Evolutionary conservation across 2,888 invertebrate genomes (phyloP), one percentile per base, ranked within the genome.

Genomic region (Lamellibrachia columna): DNA sequence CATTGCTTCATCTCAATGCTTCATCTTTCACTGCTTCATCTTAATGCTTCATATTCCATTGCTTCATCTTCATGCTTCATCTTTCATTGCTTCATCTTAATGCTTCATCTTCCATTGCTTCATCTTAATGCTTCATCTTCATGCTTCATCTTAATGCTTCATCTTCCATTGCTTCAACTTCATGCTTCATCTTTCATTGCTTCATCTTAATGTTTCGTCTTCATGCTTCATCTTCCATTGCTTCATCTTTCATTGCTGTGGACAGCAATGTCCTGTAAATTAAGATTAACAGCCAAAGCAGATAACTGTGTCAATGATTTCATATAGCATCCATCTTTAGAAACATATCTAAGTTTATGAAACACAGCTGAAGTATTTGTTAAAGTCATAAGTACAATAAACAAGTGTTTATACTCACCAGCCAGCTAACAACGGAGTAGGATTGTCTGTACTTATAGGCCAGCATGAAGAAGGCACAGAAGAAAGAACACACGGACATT

Each of bases 371-470:
- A 75, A 15, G 22, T 75, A 22, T 22, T 22, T 11, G 6, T 22
- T 6, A 75, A 75, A 22, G 75, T 75, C 22, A 75, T 3, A 3
- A 22, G 75, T 75, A 75, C 3, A 75, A 6, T 22, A 11, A 75
- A 91, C 91, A 91, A n/a, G 15, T 52, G 40, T 11, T 22, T 15
- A n/a, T 92, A 92, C 93, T 91, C 91, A 94, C 93, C 91, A 93
- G 91, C 90, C 93, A 90, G 53, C 53, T 92, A 53, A 93, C 91
- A 28, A 96, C 96, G 58, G 95, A 95, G 55, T 94, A 94, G 53
- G 95, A 95, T 94, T 96, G 96, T 91, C 96, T 94, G 93, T 95
- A 96, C 94, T 96, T 96, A 95, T 95, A 96, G 22, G 96, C 96
- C 90, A 96, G 94, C 96, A 96, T 96, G 93, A 96, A 95, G 95